Evolutionary conservation across 2,113 vertebrate species (phyloP).

Genomic region (Phylloscopus trochilus): DNA sequence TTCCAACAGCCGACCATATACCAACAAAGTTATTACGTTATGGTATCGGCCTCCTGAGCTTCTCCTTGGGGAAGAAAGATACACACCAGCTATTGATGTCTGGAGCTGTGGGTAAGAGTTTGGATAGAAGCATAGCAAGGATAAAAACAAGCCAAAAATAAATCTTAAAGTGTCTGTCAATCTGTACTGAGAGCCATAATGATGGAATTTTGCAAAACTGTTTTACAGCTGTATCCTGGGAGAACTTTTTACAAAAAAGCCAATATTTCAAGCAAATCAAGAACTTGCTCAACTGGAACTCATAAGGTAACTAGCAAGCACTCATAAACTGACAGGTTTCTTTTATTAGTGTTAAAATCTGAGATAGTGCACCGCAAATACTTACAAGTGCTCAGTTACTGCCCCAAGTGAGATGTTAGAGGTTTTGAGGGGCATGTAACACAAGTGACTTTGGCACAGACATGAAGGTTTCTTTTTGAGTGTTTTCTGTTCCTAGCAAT

Average conservation of each 20-base stretch:
- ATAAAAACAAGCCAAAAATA: not conserved
- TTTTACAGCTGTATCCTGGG: slow-evolving; percentile 92
- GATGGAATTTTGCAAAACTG: slow-evolving; percentile 14
- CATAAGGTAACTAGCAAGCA: slow-evolving; percentile 84
- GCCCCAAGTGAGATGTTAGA: not conserved
- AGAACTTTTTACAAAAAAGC: slow-evolving; percentile 98
- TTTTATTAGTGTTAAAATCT: not conserved
- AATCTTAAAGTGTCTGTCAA: not conserved
- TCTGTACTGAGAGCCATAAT: not conserved
- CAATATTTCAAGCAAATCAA: slow-evolving; percentile 98
- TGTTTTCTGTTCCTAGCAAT: not conserved
- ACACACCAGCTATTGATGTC: slow-evolving; percentile 84
- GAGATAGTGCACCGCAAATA: not conserved
- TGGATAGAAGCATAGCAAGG: not conserved
- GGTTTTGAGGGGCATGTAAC: not conserved
- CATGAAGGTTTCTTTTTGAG: not conserved
- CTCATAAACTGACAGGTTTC: not conserved
- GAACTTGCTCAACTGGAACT: slow-evolving; percentile 96
- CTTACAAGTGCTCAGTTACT: not conserved
- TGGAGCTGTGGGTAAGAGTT: slow-evolving; percentile 87
- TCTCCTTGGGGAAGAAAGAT: slow-evolving; percentile 83
- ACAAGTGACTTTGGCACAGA: not conserved
- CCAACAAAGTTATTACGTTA: slow-evolving; percentile 85
- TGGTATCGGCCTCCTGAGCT: slow-evolving; percentile 87
- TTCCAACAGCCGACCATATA: slow-evolving; percentile 80